Percentiles rank a stretch among this genome's conserved stretches.
These are phyloP conservation scores for Catamblyrhynchus diadema DNA, from an alignment of 2,797 vertebrate genomes.

Conservation along the genomic window DNA sequence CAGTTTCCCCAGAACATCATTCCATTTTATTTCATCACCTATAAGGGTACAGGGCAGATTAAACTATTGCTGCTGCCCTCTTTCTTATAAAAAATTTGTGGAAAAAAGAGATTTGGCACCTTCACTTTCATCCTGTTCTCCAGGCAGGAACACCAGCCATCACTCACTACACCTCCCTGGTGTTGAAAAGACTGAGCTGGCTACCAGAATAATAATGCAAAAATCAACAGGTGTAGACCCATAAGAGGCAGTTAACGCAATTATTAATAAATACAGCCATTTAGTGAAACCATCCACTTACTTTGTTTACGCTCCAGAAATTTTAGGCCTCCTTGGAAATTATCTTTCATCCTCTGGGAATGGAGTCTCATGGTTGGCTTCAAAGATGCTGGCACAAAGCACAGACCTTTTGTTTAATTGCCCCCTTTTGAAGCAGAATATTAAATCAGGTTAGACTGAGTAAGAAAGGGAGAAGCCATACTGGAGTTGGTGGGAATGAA, in stretches of 20 bases:
- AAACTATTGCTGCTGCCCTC: not conserved
- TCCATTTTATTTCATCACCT: not conserved
- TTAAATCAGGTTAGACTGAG: slow-evolving; percentile 34
- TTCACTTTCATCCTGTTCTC: not conserved
- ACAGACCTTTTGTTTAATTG: slow-evolving; percentile 13
- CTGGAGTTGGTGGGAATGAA: not conserved
- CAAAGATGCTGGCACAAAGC: slow-evolving; percentile 44
- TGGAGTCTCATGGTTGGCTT: slow-evolving; percentile 20
- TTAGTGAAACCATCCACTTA: slow-evolving; percentile 17
- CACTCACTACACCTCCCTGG: not conserved
- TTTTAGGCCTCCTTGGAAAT: not conserved
- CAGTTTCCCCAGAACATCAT: not conserved
- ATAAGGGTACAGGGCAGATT: not conserved
- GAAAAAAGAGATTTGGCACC: not conserved
- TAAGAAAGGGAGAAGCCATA: not conserved
- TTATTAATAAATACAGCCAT: slow-evolving; percentile 19
- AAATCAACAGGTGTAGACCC: not conserved
- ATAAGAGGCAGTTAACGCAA: not conserved
- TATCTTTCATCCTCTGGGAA: slow-evolving; percentile 57
- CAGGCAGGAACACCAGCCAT: not conserved
- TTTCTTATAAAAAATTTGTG: not conserved
- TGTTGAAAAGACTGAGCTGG: not conserved
- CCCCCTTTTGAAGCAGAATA: slow-evolving; percentile 32
- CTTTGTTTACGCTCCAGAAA: not conserved
- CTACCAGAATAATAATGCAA: not conserved